A percentile compares a stretch with the other conserved stretches of the same genome.
phyloP scores from a whole-genome alignment of 2,797 vertebrate species.

The Heliangelus exortis region DNA sequence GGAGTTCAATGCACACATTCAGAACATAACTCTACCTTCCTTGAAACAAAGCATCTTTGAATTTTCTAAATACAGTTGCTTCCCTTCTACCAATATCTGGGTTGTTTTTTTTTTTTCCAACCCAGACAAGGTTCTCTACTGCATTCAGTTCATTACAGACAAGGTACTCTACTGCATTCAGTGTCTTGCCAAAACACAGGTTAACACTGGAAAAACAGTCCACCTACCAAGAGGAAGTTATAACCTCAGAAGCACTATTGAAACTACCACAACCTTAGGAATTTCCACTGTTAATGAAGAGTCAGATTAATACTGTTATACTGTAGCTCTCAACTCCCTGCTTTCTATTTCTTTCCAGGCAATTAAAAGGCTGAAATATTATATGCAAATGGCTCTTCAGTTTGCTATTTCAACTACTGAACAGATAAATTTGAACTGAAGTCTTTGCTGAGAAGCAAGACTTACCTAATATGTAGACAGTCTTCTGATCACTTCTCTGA shows the following conservation, averaged over 20 bases:
- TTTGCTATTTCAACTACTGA: neutral
- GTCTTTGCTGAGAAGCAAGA: neutral
- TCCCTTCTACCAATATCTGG: neutral
- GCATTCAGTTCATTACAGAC: neutral
- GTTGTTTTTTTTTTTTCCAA: neutral
- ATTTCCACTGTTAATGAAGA: neutral
- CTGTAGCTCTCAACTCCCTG: neutral
- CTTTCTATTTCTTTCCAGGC: neutral
- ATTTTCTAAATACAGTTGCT: neutral
- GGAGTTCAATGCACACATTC: accelerated
- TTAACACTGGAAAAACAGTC: neutral
- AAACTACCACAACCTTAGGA: neutral
- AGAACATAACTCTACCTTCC: neutral
- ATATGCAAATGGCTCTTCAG: neutral
- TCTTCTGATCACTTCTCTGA: slow-evolving; percentile 84
- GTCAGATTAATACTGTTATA: neutral
- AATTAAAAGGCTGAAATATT: neutral
- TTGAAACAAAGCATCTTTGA: neutral
- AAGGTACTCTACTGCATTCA: neutral
- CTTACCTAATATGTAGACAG: slow-evolving; percentile 92
- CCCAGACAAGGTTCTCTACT: neutral
- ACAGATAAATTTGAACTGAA: neutral
- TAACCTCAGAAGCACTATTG: neutral
- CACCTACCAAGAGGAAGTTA: neutral
- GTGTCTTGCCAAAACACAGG: neutral